These are phyloP conservation scores for Octodon degus DNA, from an alignment of 2,113 vertebrate genomes.

Conservation along the genomic window DNA sequence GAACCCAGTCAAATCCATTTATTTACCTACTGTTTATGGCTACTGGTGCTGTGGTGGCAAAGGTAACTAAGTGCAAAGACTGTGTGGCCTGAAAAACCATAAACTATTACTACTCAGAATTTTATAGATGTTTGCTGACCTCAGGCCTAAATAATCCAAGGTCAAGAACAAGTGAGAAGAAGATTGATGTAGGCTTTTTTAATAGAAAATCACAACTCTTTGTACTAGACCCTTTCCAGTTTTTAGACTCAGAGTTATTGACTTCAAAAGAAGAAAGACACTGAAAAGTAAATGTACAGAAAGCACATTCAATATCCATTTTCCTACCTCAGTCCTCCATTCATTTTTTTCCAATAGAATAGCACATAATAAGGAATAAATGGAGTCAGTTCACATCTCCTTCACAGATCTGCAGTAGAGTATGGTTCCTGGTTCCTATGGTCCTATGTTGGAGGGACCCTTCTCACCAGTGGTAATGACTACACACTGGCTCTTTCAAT, in stretches of 20 bases:
- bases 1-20: conserved; percentile 13
- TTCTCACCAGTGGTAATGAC: background rate
- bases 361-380: background rate
- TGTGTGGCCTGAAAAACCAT: background rate
- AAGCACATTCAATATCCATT: background rate
- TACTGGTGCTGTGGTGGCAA: conserved; percentile 16
- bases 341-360: background rate
- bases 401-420: background rate
- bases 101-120: conserved; percentile 31
- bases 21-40: conserved; percentile 59
- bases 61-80: conserved; percentile 52
- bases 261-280: background rate
- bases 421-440: background rate
- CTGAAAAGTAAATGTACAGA: conserved; percentile 21
- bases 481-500: background rate
- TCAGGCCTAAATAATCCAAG: conserved; percentile 51
- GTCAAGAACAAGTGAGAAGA: conserved; percentile 56
- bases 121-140: conserved; percentile 57
- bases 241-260: conserved; percentile 59
- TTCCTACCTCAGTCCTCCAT: background rate
- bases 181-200: conserved; percentile 48
- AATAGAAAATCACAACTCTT: conserved; percentile 53
- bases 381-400: background rate
- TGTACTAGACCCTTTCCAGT: background rate
- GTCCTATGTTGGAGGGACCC: background rate